Evolutionary conservation across 2,797 vertebrate species (phyloP), one percentile per base, ranked within the genome.

Genomic region (Anableps anableps): DNA sequence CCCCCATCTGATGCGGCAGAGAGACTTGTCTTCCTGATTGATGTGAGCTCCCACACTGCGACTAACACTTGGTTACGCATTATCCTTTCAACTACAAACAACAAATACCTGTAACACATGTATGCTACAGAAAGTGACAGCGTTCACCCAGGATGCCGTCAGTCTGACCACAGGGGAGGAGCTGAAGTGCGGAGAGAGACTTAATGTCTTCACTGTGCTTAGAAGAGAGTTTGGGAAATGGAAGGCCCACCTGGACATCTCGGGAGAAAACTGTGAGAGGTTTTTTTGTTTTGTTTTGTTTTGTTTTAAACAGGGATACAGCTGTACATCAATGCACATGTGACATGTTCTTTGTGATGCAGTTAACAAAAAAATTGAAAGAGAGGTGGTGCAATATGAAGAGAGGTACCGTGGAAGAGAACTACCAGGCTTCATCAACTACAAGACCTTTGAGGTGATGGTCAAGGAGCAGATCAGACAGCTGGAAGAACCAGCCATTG

Each of bases 381-480:
- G 0, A 0, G 92, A 95, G 80, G 81, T 94, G 0, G 23, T 0
- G 1, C 74, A 78, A 7, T 97, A 96, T 10, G 96, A 97, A 80
- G 80, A 88, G 0, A 94, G 11, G 26, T 97, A 96, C 78, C 95
- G 96, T 14, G 97, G 97, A 3, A 91, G 95, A 88, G 97, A 97
- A 80, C 95, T 98, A 47, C 96, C 96, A 0, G 96, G 96, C 0
- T 98, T 98, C 86, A 94, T 94, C 89, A 98, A 94, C 86, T 97
- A 97, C 88, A 97, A 87, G 81, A 96, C 93, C 0, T 97, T 98
- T 84, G 97, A 98, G 88, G 83, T 79, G 4, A 95, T 98, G 21
- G 74, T 97, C 47, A 96, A 92, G 85, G 87, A 95, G 0, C 96
- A 97, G 79, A 91, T 98, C 78, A 81, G 66, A 45, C 29, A 71